These are phyloP conservation scores for Isurus oxyrinchus DNA, from an alignment of 2,113 vertebrate species.

Conservation along the genomic window DNA sequence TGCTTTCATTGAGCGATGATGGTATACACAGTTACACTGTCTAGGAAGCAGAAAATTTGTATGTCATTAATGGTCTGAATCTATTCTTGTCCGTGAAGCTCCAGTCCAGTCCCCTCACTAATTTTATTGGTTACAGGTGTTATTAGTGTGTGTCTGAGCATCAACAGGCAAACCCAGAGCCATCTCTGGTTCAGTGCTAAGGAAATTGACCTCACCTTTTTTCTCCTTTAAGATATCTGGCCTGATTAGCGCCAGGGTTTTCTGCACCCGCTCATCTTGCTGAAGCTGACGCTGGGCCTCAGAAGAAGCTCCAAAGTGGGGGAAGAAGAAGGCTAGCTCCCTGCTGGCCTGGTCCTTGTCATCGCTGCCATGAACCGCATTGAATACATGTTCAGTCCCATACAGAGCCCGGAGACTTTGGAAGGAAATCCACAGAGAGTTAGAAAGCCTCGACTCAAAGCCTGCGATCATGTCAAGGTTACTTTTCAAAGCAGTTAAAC, in stretches of 20 bases:
- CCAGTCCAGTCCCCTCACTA: too few relatives aligned
- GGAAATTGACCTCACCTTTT: constrained; percentile 52
- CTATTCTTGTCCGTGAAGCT: not conserved
- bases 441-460: not conserved
- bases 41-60: not conserved
- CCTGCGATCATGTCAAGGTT: not conserved
- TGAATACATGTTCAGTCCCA: constrained; percentile 67
- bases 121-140: too few relatives aligned
- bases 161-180: too few relatives aligned
- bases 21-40: not conserved
- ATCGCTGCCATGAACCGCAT: constrained; percentile 70
- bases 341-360: constrained; percentile 62
- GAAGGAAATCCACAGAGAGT: constrained; percentile 38
- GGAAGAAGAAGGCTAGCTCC: constrained; percentile 76
- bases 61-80: not conserved
- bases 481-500: too few relatives aligned
- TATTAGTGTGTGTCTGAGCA: too few relatives aligned
- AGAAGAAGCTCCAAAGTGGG: constrained; percentile 55
- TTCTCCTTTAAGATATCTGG: constrained; percentile 56
- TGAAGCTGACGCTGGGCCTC: constrained; percentile 46
- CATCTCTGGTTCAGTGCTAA: not conserved
- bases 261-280: constrained; percentile 50
- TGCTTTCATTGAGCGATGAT: not conserved
- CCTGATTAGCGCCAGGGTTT: constrained; percentile 63
- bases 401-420: constrained; percentile 74